Conservation (phyloP, 1,140 invertebrate genomes). For the Drosophila novamexicana region DNA sequence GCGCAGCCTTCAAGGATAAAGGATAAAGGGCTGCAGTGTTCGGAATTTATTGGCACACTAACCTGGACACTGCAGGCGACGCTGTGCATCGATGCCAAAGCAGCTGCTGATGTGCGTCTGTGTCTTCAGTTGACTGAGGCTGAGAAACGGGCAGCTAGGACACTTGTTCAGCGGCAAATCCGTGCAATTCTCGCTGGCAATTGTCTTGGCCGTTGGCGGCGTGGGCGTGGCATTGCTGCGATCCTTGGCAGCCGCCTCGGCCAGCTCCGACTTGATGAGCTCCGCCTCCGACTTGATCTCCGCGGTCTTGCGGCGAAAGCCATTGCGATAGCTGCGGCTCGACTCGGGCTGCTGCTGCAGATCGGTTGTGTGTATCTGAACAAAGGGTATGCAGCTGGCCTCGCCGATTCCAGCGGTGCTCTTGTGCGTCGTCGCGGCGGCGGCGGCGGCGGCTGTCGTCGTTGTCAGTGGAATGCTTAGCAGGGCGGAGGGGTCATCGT, state of each 20-base stretch:
- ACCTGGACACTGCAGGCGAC: slow-evolving; percentile 59
- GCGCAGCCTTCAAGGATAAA: slow-evolving; percentile 75
- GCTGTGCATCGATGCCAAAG: slow-evolving; percentile 43
- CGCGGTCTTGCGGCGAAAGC: slow-evolving; percentile 67
- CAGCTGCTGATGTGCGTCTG: slow-evolving; percentile 48
- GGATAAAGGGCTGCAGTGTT: neutral
- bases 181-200: slow-evolving; percentile 4
- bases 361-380: slow-evolving; percentile 79
- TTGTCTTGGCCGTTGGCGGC: slow-evolving; percentile 61
- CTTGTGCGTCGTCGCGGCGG: slow-evolving; percentile 6
- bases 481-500: slow-evolving; percentile 58
- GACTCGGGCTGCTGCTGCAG: slow-evolving; percentile 65
- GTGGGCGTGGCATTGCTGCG: slow-evolving; percentile 74
- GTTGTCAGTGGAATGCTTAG: slow-evolving; percentile 30
- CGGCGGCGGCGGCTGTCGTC: neutral
- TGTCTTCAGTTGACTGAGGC: slow-evolving; percentile 47
- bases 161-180: slow-evolving; percentile 44
- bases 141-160: slow-evolving; percentile 66
- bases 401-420: neutral
- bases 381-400: slow-evolving; percentile 62
- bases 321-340: slow-evolving; percentile 68
- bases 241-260: slow-evolving; percentile 72
- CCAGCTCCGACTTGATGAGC: slow-evolving; percentile 75
- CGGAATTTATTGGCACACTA: neutral
- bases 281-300: slow-evolving; percentile 81